A percentile compares a stretch with the other conserved stretches of the same genome.
These are phyloP conservation scores for Acanthopleura granulata DNA, from an alignment of 2,888 invertebrate species.

Conservation along the genomic window DNA sequence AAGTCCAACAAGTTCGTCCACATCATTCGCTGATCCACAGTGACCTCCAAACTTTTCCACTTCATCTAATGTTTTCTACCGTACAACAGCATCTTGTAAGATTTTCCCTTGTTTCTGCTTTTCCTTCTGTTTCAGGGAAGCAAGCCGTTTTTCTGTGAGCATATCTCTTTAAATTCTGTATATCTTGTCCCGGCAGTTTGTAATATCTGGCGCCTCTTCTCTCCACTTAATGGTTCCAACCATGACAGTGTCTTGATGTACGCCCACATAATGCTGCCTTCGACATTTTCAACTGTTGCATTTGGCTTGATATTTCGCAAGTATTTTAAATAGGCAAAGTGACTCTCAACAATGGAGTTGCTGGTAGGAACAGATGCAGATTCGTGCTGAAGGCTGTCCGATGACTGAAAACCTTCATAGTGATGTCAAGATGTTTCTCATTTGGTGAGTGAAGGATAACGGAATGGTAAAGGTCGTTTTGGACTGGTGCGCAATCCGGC, in stretches of 20 bases:
- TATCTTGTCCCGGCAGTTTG: neutral
- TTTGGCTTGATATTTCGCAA: neutral
- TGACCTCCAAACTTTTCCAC: neutral
- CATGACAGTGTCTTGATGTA: neutral
- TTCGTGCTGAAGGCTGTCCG: neutral
- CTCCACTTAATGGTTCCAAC: neutral
- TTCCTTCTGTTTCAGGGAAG: neutral
- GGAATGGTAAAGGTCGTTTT: constrained; percentile 4
- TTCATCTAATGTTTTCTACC: constrained; percentile 8
- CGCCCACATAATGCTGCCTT: too few species aligned
- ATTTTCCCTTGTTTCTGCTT: neutral
- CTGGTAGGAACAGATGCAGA: constrained; percentile 2
- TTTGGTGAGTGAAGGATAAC: neutral
- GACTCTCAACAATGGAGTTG: constrained; percentile 3
- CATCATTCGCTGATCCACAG: neutral
- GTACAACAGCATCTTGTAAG: neutral
- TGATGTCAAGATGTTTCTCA: neutral
- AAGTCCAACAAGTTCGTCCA: neutral
- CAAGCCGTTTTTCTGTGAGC: neutral
- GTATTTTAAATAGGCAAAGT: constrained; percentile 12
- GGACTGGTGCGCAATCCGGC: neutral
- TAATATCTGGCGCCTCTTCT: neutral
- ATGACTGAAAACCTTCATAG: neutral
- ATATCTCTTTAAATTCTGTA: neutral
- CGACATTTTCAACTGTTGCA: neutral